Conservation (phyloP, 2,797 vertebrate species). For the Delichon dasypus region DNA sequence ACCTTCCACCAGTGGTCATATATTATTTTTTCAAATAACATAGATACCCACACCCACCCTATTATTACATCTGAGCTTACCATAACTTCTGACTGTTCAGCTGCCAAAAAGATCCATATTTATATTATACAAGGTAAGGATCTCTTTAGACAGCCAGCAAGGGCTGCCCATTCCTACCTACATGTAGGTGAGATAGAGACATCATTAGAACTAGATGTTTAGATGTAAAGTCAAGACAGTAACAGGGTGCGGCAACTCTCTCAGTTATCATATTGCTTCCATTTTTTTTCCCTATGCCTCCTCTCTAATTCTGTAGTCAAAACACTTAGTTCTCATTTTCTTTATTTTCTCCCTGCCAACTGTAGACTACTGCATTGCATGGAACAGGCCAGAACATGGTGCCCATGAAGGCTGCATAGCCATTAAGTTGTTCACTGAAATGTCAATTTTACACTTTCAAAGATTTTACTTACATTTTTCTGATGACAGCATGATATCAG, state of each 20-base stretch:
- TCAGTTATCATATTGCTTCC: not conserved
- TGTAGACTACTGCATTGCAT: not conserved
- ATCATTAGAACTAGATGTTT: not conserved
- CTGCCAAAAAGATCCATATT: not conserved
- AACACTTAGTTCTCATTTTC: not conserved
- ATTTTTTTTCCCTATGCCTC: not conserved
- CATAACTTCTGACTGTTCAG: not conserved
- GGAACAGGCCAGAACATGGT: accelerated
- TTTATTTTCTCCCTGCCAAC: not conserved
- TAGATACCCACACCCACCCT: not conserved
- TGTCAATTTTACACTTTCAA: not conserved
- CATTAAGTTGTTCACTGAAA: not conserved
- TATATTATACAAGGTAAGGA: not conserved
- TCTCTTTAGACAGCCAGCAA: not conserved
- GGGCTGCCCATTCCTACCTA: not conserved
- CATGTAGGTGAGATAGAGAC: not conserved
- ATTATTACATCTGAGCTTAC: not conserved
- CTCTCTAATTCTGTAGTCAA: not conserved
- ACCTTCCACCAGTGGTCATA: not conserved
- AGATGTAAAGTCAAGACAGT: not conserved
- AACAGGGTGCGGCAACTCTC: not conserved
- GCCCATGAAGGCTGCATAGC: not conserved
- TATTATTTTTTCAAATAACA: not conserved
- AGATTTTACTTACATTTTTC: not conserved
- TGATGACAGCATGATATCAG: accelerated